Evolutionary conservation across 2,888 invertebrate species (phyloP), one percentile per base, ranked within the genome.

Genomic region (Drosophila emarginata): DNA sequence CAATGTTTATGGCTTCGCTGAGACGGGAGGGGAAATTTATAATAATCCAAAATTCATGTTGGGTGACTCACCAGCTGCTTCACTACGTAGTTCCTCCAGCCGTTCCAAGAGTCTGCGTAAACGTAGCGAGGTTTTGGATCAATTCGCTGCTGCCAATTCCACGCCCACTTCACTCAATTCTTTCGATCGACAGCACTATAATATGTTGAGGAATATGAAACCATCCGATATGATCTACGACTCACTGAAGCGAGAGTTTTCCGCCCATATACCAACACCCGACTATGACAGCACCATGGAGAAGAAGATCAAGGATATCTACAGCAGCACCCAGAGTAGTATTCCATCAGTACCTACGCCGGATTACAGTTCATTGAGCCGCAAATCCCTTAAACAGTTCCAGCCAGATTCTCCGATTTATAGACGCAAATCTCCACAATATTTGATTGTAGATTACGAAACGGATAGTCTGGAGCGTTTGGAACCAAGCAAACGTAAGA

Each of bases 401-500:
- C 91, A 91, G 58, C 92, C 92, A 0, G 92, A 91, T 87, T 93
- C 91, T 40, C 92, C 87, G 65, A 91, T 92, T 50, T 92, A 91
- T 65, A 73, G 91, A 4, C 77, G 92, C 77, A 90, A 92, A 84
- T 89, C 88, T 36, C 81, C 93, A 51, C 89, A 91, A 81, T 88
- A 92, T 68, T 89, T 93, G 56, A 93, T 93, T 28, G 93, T 94
- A 58, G 95, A 95, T 88, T 96, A 95, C 76, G 96, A 96, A 89
- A 94, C 95, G 0, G 96, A 96, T 80, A 96, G 96, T 88, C 92
- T 96, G 73, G 96, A 96, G 91, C 92, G 95, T 74, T 93, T 93
- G 67, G 85, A 86, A 76, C 93, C 92, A 6, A 92, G 93, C 74
- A 93, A 93, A 28, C 82, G 90, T 11, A 91, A 91, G 64, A 89